These are phyloP conservation scores for Eucidaris tribuloides DNA, from an alignment of 35 echinoderm and acorn worm species.

Conservation along the genomic window DNA sequence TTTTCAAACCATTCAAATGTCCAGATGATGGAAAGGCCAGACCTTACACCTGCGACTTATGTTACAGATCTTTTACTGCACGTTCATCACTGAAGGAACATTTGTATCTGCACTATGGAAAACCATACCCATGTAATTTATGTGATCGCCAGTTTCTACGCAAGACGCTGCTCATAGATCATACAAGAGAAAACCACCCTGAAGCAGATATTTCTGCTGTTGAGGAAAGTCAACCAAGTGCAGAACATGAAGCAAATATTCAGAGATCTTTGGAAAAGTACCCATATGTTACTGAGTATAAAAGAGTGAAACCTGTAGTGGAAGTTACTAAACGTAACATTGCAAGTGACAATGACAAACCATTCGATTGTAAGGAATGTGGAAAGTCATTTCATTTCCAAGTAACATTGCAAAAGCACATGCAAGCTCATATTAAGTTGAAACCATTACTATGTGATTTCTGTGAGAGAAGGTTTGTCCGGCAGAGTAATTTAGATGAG, in stretches of 20 bases:
- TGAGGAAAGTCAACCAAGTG: not conserved
- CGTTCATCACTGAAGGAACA: conserved; percentile 8
- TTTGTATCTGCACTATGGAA: conserved; percentile 1
- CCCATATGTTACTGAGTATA: not conserved
- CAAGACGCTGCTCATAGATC: not conserved
- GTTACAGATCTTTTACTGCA: conserved; percentile 13
- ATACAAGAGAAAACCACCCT: conserved; percentile 13
- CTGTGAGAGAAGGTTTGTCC: conserved; percentile 17
- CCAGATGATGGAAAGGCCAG: conserved; percentile 10
- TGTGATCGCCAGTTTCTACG: conserved; percentile 2
- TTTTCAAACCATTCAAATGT: not conserved
- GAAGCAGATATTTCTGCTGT: not conserved
- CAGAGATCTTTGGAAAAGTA: not conserved
- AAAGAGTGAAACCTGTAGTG: not conserved
- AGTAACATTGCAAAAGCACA: not conserved
- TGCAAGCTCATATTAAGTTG: conserved; percentile 14
- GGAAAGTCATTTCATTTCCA: not conserved
- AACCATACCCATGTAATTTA: conserved; percentile 10
- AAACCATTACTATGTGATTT: conserved; percentile 14
- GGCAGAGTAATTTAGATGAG: conserved; percentile 18
- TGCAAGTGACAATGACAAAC: not conserved
- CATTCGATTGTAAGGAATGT: not conserved
- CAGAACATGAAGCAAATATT: not conserved
- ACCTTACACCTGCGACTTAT: conserved; percentile 9
- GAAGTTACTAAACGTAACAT: too few species aligned